Conservation (phyloP, 2,113 vertebrate species). For the Paracanthobrama guichenoti region DNA sequence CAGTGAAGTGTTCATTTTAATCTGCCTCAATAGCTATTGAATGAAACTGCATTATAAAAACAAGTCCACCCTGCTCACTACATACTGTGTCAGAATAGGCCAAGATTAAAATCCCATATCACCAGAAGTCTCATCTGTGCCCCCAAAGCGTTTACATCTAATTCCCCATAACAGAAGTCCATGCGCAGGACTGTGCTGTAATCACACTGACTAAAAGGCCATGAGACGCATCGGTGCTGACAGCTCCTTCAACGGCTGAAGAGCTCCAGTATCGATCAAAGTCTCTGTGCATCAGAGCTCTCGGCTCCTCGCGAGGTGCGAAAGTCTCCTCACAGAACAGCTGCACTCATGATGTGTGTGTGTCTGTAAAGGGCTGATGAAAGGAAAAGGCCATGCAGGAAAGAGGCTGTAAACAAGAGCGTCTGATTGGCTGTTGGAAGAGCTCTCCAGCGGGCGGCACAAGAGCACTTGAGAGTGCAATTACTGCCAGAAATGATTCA, state of each 20-base stretch:
- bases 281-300: not conserved
- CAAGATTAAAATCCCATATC: not conserved
- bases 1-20: too few species aligned
- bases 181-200: not conserved
- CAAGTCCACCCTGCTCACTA: not conserved
- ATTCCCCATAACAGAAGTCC: not conserved
- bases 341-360: constrained; percentile 19
- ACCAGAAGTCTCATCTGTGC: not conserved
- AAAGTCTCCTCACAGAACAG: constrained; percentile 3
- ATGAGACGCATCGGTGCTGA: not conserved
- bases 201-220: not conserved
- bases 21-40: too few species aligned
- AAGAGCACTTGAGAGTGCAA: constrained; percentile 17
- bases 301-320: not conserved
- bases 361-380: not conserved
- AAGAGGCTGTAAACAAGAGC: constrained; percentile 35
- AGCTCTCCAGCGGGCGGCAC: not conserved
- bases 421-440: constrained; percentile 29
- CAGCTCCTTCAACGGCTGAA: not conserved
- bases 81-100: not conserved
- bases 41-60: too few species aligned
- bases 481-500: constrained; percentile 5
- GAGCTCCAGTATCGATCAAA: constrained; percentile 16
- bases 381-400: constrained; percentile 25
- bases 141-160: not conserved